Percentiles rank a stretch among this genome's conserved stretches.
phyloP scores from a whole-genome alignment of 2,113 vertebrate species.

The Bungarus multicinctus region DNA sequence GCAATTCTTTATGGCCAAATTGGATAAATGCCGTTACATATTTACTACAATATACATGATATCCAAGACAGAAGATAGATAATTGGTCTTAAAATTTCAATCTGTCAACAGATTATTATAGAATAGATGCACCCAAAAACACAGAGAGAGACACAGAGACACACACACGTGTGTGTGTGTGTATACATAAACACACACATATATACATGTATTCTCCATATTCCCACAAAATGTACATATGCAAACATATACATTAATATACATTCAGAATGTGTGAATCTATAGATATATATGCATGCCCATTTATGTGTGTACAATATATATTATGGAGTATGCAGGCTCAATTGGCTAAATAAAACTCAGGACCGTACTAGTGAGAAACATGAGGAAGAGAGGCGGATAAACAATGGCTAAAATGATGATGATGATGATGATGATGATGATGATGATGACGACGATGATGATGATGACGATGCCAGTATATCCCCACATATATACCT shows the following conservation, averaged over 20 bases:
- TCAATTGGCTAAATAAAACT: not conserved
- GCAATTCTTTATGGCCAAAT: not conserved
- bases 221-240: not conserved
- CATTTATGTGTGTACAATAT: not conserved
- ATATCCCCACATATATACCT: not conserved
- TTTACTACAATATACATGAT: not conserved
- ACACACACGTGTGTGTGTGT: not conserved
- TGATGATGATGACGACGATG: not conserved
- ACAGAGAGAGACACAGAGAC: fast-evolving
- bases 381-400: not conserved
- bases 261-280: not conserved
- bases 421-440: not conserved
- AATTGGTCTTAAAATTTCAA: not conserved
- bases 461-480: too few species aligned
- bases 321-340: not conserved
- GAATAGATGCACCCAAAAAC: not conserved
- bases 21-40: not conserved
- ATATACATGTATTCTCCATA: not conserved
- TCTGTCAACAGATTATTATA: not conserved
- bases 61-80: not conserved
- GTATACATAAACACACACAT: too few species aligned
- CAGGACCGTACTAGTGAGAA: not conserved
- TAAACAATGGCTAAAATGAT: not conserved
- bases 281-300: not conserved
- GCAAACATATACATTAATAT: not conserved